Conservation (phyloP, 2,797 vertebrate species). For the Muraenolepis orangiensis region DNA sequence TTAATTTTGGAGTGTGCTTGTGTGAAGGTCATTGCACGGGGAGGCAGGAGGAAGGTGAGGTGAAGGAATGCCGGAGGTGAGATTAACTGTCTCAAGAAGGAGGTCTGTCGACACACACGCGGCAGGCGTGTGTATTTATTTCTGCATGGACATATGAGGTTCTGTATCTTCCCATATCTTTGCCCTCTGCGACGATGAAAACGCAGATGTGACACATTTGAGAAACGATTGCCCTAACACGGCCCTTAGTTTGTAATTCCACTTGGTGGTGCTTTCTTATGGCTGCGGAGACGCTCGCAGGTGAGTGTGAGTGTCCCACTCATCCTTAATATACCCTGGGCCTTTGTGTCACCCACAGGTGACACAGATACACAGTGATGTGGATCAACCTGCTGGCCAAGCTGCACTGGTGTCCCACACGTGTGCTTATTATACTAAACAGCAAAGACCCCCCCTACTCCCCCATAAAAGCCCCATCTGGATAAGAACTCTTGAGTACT, state of each 20-base stretch:
- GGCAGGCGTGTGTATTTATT: no score
- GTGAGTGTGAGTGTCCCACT: slow-evolving; percentile 51
- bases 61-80: slow-evolving; percentile 13
- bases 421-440: slow-evolving; percentile 61
- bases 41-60: slow-evolving; percentile 27
- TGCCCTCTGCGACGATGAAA: slow-evolving; percentile 38
- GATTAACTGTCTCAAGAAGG: slow-evolving; percentile 34
- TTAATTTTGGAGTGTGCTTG: slow-evolving; percentile 40
- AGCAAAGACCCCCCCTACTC: slow-evolving; percentile 58
- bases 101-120: slow-evolving; percentile 30
- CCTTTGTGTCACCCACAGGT: slow-evolving; percentile 61
- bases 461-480: slow-evolving; percentile 62
- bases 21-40: slow-evolving; percentile 50
- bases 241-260: neutral
- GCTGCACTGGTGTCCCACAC: slow-evolving; percentile 59
- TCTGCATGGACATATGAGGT: slow-evolving; percentile 12
- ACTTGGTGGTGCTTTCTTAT: neutral
- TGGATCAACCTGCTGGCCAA: slow-evolving; percentile 60
- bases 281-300: slow-evolving; percentile 16
- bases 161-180: slow-evolving; percentile 29
- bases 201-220: slow-evolving; percentile 48
- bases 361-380: slow-evolving; percentile 59
- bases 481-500: slow-evolving; percentile 68
- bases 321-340: slow-evolving; percentile 54
- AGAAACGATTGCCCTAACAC: slow-evolving; percentile 54